These are phyloP conservation scores for Yoshiicerus persimilis DNA, from an alignment of 1,140 invertebrate species.

Conservation along the genomic window DNA sequence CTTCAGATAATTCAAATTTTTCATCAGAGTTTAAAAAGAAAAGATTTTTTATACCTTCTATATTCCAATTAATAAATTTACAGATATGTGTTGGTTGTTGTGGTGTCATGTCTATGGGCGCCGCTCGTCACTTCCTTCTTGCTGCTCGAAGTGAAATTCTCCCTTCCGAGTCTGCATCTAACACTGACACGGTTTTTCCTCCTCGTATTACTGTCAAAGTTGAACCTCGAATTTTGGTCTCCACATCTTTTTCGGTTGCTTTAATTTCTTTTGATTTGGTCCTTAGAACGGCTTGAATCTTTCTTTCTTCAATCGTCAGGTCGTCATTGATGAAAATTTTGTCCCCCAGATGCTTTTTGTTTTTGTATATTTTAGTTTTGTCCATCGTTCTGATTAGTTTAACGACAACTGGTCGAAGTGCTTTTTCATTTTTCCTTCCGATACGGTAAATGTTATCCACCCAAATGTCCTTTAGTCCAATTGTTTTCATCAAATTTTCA, in stretches of 20 bases:
- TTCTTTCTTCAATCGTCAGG: neutral
- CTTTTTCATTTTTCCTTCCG: neutral
- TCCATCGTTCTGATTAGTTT: neutral
- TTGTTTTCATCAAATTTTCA: neutral
- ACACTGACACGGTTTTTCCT: neutral
- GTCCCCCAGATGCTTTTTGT: neutral
- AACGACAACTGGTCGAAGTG: neutral
- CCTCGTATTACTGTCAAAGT: neutral
- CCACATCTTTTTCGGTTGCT: neutral
- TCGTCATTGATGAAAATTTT: neutral
- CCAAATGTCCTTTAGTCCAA: neutral
- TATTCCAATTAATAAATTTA: too few species aligned
- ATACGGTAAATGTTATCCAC: neutral
- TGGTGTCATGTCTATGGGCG: neutral
- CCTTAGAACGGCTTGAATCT: neutral
- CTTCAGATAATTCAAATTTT: too few species aligned
- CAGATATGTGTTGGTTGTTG: too few species aligned
- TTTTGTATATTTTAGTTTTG: neutral
- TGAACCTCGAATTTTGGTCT: neutral
- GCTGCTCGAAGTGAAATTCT: neutral
- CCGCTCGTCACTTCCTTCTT: neutral
- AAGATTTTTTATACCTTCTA: too few species aligned
- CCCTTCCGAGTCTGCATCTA: neutral
- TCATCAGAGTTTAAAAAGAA: too few species aligned
- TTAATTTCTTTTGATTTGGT: neutral